Conservation (phyloP, 1,140 invertebrate species). For the Bombus pascuorum region DNA sequence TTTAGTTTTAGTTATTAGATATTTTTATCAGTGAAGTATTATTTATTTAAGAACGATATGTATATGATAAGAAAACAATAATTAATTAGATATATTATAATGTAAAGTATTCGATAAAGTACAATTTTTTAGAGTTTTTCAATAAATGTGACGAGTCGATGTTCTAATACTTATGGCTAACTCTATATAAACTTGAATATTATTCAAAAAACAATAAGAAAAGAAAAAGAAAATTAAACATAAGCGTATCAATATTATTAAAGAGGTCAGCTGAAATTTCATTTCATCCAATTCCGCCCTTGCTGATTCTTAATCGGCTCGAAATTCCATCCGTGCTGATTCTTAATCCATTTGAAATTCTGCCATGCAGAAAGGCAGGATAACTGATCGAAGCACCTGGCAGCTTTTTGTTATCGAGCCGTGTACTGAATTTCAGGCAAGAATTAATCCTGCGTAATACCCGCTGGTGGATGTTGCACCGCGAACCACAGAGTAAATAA, state of each 20-base stretch:
- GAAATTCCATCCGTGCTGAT: background rate
- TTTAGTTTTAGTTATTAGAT: too few relatives aligned
- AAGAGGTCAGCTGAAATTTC: background rate
- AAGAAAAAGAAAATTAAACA: background rate
- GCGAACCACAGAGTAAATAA: background rate
- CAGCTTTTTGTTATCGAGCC: background rate
- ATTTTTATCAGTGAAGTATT: too few relatives aligned
- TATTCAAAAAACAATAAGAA: too few relatives aligned
- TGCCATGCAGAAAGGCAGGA: background rate
- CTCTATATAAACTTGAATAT: background rate
- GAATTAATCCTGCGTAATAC: slow-evolving; percentile 23
- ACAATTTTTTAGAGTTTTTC: too few relatives aligned
- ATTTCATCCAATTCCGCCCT: background rate
- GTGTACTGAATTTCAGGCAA: background rate
- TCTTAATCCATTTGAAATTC: background rate
- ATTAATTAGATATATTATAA: too few relatives aligned
- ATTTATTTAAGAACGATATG: too few relatives aligned
- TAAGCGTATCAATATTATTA: background rate
- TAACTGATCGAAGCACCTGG: slow-evolving; percentile 6
- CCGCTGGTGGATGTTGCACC: background rate
- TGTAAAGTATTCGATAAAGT: too few relatives aligned
- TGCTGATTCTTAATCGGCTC: background rate
- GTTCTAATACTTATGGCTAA: too few relatives aligned
- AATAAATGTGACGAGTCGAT: background rate
- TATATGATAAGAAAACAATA: too few relatives aligned